Evolutionary conservation across 2,113 vertebrate genomes (phyloP).

Genomic region (Cheirogaleus medius): DNA sequence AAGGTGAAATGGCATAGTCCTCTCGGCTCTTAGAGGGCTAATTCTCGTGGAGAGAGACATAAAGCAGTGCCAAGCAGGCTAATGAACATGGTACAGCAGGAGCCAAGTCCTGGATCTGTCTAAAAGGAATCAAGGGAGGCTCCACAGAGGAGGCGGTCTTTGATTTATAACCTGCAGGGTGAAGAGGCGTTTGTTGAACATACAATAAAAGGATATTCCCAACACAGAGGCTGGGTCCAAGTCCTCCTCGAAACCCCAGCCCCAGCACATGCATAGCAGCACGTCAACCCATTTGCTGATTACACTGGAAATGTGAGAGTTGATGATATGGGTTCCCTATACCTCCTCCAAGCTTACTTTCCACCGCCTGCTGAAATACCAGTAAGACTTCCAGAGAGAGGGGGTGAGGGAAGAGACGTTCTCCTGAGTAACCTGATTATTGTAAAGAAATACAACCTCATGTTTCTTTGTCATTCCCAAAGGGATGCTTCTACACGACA

Average conservation of each 20-base stretch:
- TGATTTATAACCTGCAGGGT: not conserved
- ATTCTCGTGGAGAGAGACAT: not conserved
- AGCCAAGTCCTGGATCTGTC: not conserved
- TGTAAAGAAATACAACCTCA: conserved; percentile 22
- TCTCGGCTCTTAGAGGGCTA: not conserved
- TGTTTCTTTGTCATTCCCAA: conserved; percentile 52
- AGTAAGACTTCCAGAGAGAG: not conserved
- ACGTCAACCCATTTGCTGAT: not conserved
- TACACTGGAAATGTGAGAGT: not conserved
- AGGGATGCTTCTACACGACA: conserved; percentile 48
- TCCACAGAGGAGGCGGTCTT: not conserved
- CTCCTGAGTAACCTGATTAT: conserved; percentile 33
- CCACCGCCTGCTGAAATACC: not conserved
- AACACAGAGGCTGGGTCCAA: not conserved
- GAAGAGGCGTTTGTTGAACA: not conserved
- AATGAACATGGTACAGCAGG: not conserved
- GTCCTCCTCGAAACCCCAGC: not conserved
- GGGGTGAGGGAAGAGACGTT: not conserved
- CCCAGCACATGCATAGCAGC: not conserved
- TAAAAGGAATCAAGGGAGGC: not conserved
- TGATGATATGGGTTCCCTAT: not conserved
- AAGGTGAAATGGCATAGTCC: not conserved
- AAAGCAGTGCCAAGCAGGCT: not conserved
- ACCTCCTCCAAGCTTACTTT: not conserved
- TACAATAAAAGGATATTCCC: not conserved